Evolutionary conservation across 2,888 invertebrate species (phyloP).

Genomic region (Ophion ellenae): DNA sequence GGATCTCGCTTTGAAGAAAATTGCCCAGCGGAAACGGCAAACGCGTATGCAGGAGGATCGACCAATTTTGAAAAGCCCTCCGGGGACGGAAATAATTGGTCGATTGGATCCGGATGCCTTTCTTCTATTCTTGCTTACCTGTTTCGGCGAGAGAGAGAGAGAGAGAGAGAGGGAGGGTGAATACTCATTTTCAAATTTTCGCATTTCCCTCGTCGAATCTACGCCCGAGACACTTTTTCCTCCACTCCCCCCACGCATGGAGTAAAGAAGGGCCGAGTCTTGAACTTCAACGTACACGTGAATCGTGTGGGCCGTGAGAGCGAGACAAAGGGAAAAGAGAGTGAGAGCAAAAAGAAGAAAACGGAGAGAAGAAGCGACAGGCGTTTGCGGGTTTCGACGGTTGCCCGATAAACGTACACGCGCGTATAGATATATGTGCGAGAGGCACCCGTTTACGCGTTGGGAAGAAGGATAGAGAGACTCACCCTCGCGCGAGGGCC

Average conservation of each 20-base stretch:
- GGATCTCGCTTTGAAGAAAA: constrained; percentile 5
- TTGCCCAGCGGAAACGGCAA: constrained; percentile 8
- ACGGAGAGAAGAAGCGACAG: constrained; percentile 55
- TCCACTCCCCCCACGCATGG: no score
- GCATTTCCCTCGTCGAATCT: no score
- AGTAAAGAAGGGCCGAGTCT: no score
- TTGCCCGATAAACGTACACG: constrained; percentile 64
- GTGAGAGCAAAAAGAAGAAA: not conserved
- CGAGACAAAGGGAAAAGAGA: not conserved
- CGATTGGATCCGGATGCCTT: constrained; percentile 14
- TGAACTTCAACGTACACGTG: no score
- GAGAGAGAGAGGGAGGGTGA: not conserved
- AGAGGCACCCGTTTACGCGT: constrained; percentile 8
- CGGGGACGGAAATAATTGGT: constrained; percentile 24
- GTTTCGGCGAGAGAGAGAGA: not conserved
- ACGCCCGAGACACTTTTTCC: no score
- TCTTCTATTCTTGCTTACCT: not conserved
- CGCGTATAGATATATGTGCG: constrained; percentile 16
- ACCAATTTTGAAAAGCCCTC: constrained; percentile 5
- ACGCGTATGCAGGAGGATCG: not conserved
- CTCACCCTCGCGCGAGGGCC: constrained; percentile 49
- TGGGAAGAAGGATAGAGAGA: constrained; percentile 24
- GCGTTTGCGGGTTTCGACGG: constrained; percentile 71
- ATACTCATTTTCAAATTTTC: no score
- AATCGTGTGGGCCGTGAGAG: no score